Evolutionary conservation across 1,140 invertebrate species (phyloP).

Genomic region (Magallana gigas): DNA sequence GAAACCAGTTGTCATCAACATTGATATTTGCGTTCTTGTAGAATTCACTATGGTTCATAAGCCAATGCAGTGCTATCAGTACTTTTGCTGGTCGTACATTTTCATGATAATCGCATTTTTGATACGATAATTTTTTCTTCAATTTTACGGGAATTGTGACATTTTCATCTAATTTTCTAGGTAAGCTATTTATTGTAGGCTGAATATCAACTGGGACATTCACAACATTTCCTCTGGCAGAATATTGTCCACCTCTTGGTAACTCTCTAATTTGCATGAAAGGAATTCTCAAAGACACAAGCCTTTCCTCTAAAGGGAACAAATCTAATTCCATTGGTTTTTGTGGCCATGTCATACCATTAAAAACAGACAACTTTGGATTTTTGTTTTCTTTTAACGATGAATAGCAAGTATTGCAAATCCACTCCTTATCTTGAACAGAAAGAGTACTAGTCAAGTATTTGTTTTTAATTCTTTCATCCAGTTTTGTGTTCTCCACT

Average conservation of each 20-base stretch:
- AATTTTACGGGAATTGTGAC: slow-evolving; percentile 50
- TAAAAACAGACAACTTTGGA: slow-evolving; percentile 35
- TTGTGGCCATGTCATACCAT: slow-evolving; percentile 31
- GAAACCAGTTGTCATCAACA: slow-evolving; percentile 10
- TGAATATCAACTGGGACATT: slow-evolving; percentile 42
- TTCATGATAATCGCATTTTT: slow-evolving; percentile 44
- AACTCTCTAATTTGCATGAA: slow-evolving; percentile 44
- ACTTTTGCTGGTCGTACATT: slow-evolving; percentile 48
- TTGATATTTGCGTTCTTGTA: slow-evolving; percentile 46
- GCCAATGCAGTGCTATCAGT: slow-evolving; percentile 23
- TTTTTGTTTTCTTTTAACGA: slow-evolving; percentile 9
- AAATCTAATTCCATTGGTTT: slow-evolving; percentile 35
- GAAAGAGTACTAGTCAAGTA: background rate
- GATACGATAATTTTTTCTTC: slow-evolving; percentile 48
- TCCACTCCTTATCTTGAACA: slow-evolving; percentile 38
- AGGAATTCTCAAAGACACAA: slow-evolving; percentile 36
- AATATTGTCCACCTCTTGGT: slow-evolving; percentile 34
- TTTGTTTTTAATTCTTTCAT: background rate
- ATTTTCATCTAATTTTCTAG: slow-evolving; percentile 46
- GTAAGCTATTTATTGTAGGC: slow-evolving; percentile 51
- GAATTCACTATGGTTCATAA: slow-evolving; percentile 43
- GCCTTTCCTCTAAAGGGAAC: slow-evolving; percentile 44
- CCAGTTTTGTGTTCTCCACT: background rate
- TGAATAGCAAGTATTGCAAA: slow-evolving; percentile 39
- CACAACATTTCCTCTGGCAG: slow-evolving; percentile 39